Evolutionary conservation across 2,113 vertebrate genomes (phyloP), one percentile per base, ranked within the genome.

Genomic region (Casuarius casuarius): DNA sequence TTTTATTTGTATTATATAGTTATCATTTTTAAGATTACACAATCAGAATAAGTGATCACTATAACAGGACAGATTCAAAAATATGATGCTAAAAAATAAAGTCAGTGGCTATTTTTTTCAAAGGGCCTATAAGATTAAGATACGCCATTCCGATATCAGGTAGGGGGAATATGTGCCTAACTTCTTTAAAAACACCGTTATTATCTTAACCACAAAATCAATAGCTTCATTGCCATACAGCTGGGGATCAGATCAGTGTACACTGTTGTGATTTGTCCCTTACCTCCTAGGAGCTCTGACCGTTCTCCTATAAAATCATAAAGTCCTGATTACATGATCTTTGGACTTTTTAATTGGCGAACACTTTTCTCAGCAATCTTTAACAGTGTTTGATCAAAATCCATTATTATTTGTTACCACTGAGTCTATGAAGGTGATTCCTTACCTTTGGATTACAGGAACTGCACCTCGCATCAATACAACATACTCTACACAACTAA

Each of bases 161-260:
- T 15, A 6, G 6, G 6, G 23, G 4, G 6, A 71, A 54, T 20
- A 70, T 0, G 0, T 33, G 7, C 8, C 44, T n/a, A 38, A 6
- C 29, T 71, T 81, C 23, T 51, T 46, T 65, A 46, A 80, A 52
- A 90, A 44, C 7, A 52, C 1, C 6, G 58, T 7, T 10, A 73
- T 8, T 35, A 73, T 9, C 19, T 79, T 26, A 51, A 67, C 42
- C 25, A 77, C 5, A 73, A 92, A 88, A 93, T 28, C 14, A 63
- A 51, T 20, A 28, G 1, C 35, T 85, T 70, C 15, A 49, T 9
- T 66, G 26, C 4, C 23, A 42, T 44, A 3, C 10, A 72, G 42
- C 42, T 10, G 52, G 20, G 25, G 59, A 38, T 71, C 26, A 84
- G 61, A 51, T 7, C 38, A 65, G 33, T 23, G 17, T 12, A 3